Evolutionary conservation across 2,797 vertebrate species (phyloP).

Genomic region (Alca torda): DNA sequence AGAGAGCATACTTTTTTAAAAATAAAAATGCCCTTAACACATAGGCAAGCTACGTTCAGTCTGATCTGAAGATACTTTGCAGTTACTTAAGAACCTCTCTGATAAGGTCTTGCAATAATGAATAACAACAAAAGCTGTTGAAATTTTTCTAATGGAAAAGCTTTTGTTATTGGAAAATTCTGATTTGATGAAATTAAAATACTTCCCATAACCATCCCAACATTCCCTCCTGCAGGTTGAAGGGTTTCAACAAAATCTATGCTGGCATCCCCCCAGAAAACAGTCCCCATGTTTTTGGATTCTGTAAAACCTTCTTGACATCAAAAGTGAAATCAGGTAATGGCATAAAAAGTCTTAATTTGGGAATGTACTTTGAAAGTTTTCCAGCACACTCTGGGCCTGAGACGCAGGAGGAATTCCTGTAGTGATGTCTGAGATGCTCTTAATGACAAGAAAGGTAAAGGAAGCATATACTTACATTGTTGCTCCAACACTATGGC

Average conservation of each 20-base stretch:
- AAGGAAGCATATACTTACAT: not conserved
- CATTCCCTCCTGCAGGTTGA: not conserved
- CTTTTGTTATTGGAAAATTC: not conserved
- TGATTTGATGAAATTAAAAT: not conserved
- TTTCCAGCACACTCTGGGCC: not conserved
- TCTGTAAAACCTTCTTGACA: not conserved
- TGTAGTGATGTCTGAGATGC: not conserved
- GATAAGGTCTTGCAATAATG: not conserved
- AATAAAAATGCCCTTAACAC: not conserved
- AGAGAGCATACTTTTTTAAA: not conserved
- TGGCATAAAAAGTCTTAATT: not conserved
- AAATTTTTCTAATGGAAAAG: not conserved
- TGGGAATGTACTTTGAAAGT: not conserved
- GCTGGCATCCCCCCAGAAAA: not conserved
- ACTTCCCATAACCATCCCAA: not conserved
- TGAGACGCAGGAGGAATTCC: not conserved
- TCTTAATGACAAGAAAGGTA: not conserved
- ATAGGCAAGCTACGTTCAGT: not conserved
- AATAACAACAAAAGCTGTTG: not conserved
- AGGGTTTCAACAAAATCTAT: slow-evolving; percentile 38
- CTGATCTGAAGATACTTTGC: not conserved
- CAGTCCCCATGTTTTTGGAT: not conserved
- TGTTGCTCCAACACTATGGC: not conserved
- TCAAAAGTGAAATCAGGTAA: slow-evolving; percentile 24
- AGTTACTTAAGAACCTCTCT: not conserved